phyloP scores from a whole-genome alignment of 2,888 invertebrate genomes.

The Aspidapion aeneum region DNA sequence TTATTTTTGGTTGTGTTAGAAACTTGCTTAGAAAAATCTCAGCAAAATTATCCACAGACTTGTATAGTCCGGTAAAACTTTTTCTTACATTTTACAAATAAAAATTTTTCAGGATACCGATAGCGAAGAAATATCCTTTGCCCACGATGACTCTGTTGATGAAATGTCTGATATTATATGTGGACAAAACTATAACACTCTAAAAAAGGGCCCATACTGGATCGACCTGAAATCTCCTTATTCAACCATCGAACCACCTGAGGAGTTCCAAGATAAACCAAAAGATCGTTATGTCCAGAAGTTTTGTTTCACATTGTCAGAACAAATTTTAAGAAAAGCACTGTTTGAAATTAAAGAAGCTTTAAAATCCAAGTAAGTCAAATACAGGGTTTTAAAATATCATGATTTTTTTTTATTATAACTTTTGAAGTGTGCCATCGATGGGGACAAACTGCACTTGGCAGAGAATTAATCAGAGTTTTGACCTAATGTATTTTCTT shows the following conservation, averaged over 20 bases:
- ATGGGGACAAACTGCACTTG: too few relatives aligned
- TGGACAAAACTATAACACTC: constrained; percentile 77
- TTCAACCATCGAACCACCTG: constrained; percentile 76
- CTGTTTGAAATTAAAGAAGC: constrained; percentile 47
- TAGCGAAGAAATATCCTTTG: constrained; percentile 73
- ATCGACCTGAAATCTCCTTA: constrained; percentile 55
- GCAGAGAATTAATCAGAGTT: too few relatives aligned
- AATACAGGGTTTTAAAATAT: neutral
- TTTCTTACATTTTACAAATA: too few relatives aligned
- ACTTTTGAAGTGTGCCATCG: neutral
- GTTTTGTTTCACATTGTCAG: constrained; percentile 49
- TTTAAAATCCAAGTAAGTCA: constrained; percentile 20
- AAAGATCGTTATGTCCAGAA: constrained; percentile 43
- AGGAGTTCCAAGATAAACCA: constrained; percentile 74
- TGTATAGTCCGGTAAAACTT: too few relatives aligned
- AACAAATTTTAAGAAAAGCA: constrained; percentile 51
- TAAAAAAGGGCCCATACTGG: constrained; percentile 72
- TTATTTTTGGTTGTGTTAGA: too few relatives aligned
- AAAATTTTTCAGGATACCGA: constrained; percentile 82
- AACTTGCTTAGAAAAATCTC: too few relatives aligned
- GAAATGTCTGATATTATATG: constrained; percentile 73
- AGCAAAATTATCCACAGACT: too few relatives aligned
- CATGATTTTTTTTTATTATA: too few relatives aligned
- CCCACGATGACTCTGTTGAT: constrained; percentile 76
- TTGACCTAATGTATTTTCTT: too few relatives aligned